phyloP scores from a whole-genome alignment of 2,113 vertebrate genomes.

The Rhineura floridana region DNA sequence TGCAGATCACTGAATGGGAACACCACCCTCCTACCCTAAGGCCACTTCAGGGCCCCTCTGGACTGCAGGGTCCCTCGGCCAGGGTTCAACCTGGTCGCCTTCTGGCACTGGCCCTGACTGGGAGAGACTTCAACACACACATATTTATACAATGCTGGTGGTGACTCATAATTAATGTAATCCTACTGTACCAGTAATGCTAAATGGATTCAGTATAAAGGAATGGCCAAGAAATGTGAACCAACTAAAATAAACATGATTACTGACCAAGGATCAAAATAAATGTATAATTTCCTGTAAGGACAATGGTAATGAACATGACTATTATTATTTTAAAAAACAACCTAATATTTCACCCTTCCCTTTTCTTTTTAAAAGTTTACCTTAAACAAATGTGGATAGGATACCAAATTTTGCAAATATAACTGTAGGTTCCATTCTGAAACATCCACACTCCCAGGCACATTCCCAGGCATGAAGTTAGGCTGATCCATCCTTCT shows the following conservation, averaged over 20 bases:
- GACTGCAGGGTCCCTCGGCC: too few species aligned
- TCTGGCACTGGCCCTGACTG: too few species aligned
- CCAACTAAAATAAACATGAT: constrained; percentile 10
- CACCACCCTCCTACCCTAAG: too few species aligned
- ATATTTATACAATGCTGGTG: neutral
- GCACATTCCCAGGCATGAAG: constrained; percentile 14
- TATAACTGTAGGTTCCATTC: constrained; percentile 13
- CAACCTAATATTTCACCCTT: neutral
- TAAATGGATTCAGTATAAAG: constrained; percentile 39
- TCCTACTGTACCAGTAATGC: constrained; percentile 14
- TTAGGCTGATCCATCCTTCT: neutral
- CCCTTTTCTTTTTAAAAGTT: neutral
- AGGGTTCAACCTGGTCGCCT: too few species aligned
- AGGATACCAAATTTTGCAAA: constrained; percentile 17
- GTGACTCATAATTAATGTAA: constrained; percentile 21
- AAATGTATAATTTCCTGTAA: constrained; percentile 9
- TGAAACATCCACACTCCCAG: constrained; percentile 10
- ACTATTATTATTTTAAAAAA: too few species aligned
- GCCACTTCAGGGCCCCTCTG: too few species aligned
- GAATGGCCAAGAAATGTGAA: neutral
- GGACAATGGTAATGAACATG: neutral
- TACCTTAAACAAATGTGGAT: neutral
- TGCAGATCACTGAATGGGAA: too few species aligned
- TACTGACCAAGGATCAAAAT: constrained; percentile 3
- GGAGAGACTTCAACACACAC: neutral